phyloP scores from a whole-genome alignment of 1,140 invertebrate species.

The Cotesia glomerata region DNA sequence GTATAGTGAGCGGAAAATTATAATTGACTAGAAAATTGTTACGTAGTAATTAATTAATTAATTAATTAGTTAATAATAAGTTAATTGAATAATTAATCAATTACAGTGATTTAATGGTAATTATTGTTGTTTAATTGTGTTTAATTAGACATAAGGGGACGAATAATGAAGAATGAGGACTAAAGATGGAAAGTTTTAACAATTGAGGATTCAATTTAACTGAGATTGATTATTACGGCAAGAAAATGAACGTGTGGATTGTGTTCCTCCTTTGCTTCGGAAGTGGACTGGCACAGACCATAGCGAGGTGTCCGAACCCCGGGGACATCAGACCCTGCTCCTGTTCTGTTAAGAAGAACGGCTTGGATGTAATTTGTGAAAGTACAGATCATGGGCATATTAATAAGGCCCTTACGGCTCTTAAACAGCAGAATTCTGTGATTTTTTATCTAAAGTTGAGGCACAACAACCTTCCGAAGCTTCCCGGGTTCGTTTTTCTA shows the following conservation, averaged over 20 bases:
- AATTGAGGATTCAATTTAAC: too few relatives aligned
- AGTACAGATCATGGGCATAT: slow-evolving; percentile 79
- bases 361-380: slow-evolving; percentile 85
- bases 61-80: too few relatives aligned
- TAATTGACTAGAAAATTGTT: too few relatives aligned
- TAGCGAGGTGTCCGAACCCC: slow-evolving; percentile 74
- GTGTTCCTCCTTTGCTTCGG: slow-evolving; percentile 27
- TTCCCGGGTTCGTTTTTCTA: slow-evolving; percentile 85
- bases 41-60: too few relatives aligned
- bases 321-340: slow-evolving; percentile 77
- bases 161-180: neutral
- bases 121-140: neutral
- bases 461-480: slow-evolving; percentile 81
- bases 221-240: too few relatives aligned
- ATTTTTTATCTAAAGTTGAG: slow-evolving; percentile 86
- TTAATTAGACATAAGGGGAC: neutral
- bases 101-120: too few relatives aligned
- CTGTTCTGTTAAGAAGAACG: slow-evolving; percentile 84
- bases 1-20: too few relatives aligned
- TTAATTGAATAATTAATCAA: too few relatives aligned
- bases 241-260: slow-evolving; percentile 21
- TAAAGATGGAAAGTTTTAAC: slow-evolving; percentile 15
- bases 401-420: slow-evolving; percentile 74
- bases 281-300: slow-evolving; percentile 38
- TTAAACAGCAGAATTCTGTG: slow-evolving; percentile 75